Base-by-base conservation (phyloP, 2,797 vertebrate genomes). In the Spondyliosoma cantharus region DNA sequence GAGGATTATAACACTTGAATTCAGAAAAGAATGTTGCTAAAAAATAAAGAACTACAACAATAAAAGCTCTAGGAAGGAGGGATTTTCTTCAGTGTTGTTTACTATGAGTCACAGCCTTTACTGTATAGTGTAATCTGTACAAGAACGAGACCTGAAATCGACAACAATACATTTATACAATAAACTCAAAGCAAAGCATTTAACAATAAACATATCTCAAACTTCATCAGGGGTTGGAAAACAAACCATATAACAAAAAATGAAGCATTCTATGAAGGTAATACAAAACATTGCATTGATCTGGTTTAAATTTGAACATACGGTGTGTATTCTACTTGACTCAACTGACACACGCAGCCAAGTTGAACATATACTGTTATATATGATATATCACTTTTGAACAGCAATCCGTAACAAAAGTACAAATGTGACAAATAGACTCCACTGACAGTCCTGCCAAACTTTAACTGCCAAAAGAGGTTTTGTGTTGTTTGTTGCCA, bases 181-280 rank as follows among this genome's bases (percentile, higher is more conserved):
- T 60, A 25, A 76, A 82, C 25, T 77, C 76, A 83, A 75, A 80
- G 64, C 59, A 76, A 82, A 81, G 56, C 45, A 73, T 80, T 74
- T n/a, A 65, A 74, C 63, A 74, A 71, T 27, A 50, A 64, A 76
- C 49, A 76, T 49, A 62, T 81, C 53, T 43, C 45, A 49, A 71
- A 76, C 29, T 25, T 32, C 65, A 58, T 54, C 32, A 59, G 59
- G 53, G 71, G 74, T 57, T 52, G 5, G 32, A 60, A 76, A 32
- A 77, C 52, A 76, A 84, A 73, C 22, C n/a, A 17, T 56, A 54
- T 24, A 37, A 79, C 58, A 74, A 46, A 73, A 76, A 12, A 17
- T 52, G 29, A 84, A 72, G 60, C 45, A 61, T 13, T 48, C 37
- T 69, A 66, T 71, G n/a, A 46, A 71, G 48, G 27, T 5, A 52